Percentiles rank a stretch among this genome's conserved stretches.
Evolutionary conservation across 2,113 vertebrate species (phyloP).

Genomic region (Tapirus terrestris): DNA sequence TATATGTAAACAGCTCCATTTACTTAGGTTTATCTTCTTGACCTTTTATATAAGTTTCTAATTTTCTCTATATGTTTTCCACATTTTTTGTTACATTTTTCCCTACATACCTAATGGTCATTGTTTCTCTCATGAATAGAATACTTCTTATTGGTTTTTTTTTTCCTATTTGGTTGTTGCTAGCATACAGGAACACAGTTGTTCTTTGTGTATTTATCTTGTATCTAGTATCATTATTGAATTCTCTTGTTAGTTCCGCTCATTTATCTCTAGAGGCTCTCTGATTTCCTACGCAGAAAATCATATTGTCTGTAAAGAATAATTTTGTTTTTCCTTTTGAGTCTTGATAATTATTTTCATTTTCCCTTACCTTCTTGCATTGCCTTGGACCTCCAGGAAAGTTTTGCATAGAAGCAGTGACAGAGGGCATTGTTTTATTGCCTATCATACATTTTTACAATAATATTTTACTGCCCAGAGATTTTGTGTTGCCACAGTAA

Average conservation of each 20-base stretch:
- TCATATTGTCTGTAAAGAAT: background rate
- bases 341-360: background rate
- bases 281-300: constrained; percentile 17
- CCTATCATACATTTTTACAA: background rate
- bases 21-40: background rate
- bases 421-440: background rate
- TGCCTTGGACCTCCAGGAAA: background rate
- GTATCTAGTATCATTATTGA: background rate
- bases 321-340: constrained; percentile 10
- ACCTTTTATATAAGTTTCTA: background rate
- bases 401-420: background rate
- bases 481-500: background rate
- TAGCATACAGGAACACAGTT: background rate
- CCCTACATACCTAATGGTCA: background rate
- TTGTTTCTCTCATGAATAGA: background rate
- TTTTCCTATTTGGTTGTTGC: background rate
- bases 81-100: background rate
- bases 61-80: background rate
- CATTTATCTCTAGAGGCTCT: background rate
- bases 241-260: constrained; percentile 8
- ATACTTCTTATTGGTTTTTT: background rate
- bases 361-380: background rate
- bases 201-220: constrained; percentile 34
- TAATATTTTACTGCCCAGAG: background rate
- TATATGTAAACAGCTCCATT: background rate